Percentiles rank a stretch among this genome's conserved stretches.
phyloP scores from a whole-genome alignment of 2,113 vertebrate species.

The Orthonyx spaldingii region DNA sequence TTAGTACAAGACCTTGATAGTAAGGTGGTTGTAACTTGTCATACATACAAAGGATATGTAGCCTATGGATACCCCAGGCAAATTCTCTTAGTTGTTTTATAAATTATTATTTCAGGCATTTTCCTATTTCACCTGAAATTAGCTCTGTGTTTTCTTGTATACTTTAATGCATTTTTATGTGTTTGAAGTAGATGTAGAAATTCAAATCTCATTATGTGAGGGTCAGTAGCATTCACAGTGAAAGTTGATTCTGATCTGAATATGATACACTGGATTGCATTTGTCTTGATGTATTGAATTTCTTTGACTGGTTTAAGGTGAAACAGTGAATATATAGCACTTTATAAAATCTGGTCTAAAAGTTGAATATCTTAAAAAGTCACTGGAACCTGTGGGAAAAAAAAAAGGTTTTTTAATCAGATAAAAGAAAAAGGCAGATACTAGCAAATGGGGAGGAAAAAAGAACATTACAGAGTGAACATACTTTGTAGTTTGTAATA shows the following conservation, averaged over 20 bases:
- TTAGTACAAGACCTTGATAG: not conserved
- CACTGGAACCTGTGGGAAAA: not conserved
- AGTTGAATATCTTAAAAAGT: not conserved
- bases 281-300: not conserved
- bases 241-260: not conserved
- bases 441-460: not conserved
- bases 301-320: not conserved
- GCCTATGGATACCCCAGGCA: not conserved
- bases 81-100: not conserved
- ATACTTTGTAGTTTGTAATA: not conserved
- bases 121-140: not conserved
- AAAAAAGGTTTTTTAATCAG: no score
- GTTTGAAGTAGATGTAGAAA: not conserved
- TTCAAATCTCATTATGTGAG: not conserved
- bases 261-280: not conserved
- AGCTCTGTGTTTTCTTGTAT: not conserved
- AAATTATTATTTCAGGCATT: not conserved
- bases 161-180: not conserved
- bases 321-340: not conserved
- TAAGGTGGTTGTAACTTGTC: not conserved
- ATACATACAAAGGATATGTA: not conserved
- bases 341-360: not conserved
- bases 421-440: not conserved
- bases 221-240: not conserved
- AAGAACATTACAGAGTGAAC: not conserved